Evolutionary conservation across 2,113 vertebrate genomes (phyloP), one percentile per base, ranked within the genome.

Genomic region (Indicator maculatus): DNA sequence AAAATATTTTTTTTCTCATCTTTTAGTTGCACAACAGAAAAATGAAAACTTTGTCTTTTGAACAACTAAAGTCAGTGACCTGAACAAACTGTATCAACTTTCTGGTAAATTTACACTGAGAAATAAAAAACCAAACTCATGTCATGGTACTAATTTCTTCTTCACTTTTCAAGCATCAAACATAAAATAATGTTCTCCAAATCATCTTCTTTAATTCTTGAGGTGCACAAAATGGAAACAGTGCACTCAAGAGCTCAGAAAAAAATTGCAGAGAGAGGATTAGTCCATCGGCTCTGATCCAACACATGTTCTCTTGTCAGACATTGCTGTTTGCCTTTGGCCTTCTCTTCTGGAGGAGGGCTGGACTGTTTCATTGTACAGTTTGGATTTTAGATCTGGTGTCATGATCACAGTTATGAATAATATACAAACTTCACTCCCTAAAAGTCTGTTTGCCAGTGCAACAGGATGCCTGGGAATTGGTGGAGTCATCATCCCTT

Each of bases 251-350:
- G 47, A 38, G 27, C 65, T 91, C 39, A 60, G 64, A 11, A 91
- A 84, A 84, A 33, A 64, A 75, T 39, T 63, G 41, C 61, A 80
- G 16, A 64, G 61, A 59, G 14, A 60, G 45, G 63, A 44, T 38
- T 47, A 64, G 83, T 78, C 47, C 77, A 77, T 72, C 93, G 95
- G 61, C 60, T 84, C 20, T 85, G 66, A 92, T 84, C n/a, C 74
- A 82, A 76, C n/a, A 89, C 27, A 90, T 76, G 31, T 8, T 87
- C 60, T 80, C 55, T 87, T 93, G 27, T 88, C 88, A 85, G 70
- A 81, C 93, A 71, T 89, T 95, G 60, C 70, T 88, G 52, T 66
- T 93, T 95, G 67, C 82, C 59, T 96, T 69, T 95, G 67, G 88
- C 64, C 55, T 93, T 64, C 64, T 90, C 45, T 89, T 88, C 55